A percentile compares a stretch with the other conserved stretches of the same genome.
These are phyloP conservation scores for Brenthis ino DNA, from an alignment of 2,888 invertebrate genomes.

Conservation along the genomic window DNA sequence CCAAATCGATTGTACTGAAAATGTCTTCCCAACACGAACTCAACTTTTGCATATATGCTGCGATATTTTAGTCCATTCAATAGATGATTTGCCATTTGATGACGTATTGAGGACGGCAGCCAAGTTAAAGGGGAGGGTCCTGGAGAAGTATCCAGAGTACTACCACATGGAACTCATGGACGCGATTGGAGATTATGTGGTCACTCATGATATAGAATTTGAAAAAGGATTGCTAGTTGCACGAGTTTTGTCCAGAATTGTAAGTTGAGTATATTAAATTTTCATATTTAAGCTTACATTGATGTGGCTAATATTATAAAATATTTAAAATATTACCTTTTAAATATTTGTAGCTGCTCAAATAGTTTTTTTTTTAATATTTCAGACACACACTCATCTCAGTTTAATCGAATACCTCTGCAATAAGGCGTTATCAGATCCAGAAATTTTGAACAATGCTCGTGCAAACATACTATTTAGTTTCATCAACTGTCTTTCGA, in stretches of 20 bases:
- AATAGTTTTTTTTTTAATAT: slow-evolving; percentile 26
- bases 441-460: slow-evolving; percentile 60
- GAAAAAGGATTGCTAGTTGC: slow-evolving; percentile 73
- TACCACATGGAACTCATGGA: slow-evolving; percentile 85
- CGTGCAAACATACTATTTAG: slow-evolving; percentile 68
- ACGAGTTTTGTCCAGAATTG: slow-evolving; percentile 79
- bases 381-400: slow-evolving; percentile 82
- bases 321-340: not conserved
- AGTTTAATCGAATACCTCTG: slow-evolving; percentile 83
- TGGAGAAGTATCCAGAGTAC: slow-evolving; percentile 75
- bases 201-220: slow-evolving; percentile 78
- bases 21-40: slow-evolving; percentile 64
- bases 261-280: slow-evolving; percentile 60
- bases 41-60: slow-evolving; percentile 79
- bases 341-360: not conserved
- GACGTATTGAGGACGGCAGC: slow-evolving; percentile 78
- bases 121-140: slow-evolving; percentile 70
- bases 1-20: slow-evolving; percentile 68
- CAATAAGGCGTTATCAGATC: slow-evolving; percentile 66
- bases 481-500: slow-evolving; percentile 80
- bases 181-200: slow-evolving; percentile 75
- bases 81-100: slow-evolving; percentile 67
- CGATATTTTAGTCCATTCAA: slow-evolving; percentile 69
- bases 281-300: not conserved
- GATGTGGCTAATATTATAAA: not conserved